These are phyloP conservation scores for Leptogaster cylindrica DNA, from an alignment of 2,888 invertebrate species.

Conservation along the genomic window DNA sequence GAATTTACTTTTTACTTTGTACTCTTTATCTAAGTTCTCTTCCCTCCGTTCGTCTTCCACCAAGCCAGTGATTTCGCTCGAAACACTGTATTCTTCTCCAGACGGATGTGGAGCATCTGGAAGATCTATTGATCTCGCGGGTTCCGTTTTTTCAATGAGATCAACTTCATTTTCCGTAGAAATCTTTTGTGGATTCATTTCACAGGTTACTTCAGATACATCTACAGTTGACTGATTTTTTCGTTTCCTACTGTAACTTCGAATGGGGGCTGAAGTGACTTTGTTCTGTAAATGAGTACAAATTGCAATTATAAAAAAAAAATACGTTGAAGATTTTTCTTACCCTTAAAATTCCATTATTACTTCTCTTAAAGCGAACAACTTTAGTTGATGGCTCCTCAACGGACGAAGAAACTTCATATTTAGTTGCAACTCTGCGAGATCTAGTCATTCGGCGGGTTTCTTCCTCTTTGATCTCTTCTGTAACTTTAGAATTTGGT, in stretches of 20 bases:
- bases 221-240: conserved; percentile 53
- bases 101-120: conserved; percentile 33
- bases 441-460: conserved; percentile 53
- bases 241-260: conserved; percentile 59
- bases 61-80: neutral
- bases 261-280: conserved; percentile 46
- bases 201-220: conserved; percentile 52
- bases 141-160: neutral
- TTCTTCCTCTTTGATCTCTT: conserved; percentile 40
- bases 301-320: neutral
- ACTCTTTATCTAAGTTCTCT: too few relatives aligned
- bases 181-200: too few relatives aligned
- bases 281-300: conserved; percentile 32
- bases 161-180: neutral
- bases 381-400: neutral
- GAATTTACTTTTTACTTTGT: conserved; percentile 60
- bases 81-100: neutral
- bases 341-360: conserved; percentile 44
- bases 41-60: conserved; percentile 28
- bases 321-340: neutral
- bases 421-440: conserved; percentile 47
- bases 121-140: conserved; percentile 34
- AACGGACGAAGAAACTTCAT: neutral
- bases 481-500: neutral
- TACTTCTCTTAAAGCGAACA: conserved; percentile 47